Percentiles rank a stretch among this genome's conserved stretches.
Conservation (phyloP, 2,113 vertebrate species). For the Lasiurus cinereus region DNA sequence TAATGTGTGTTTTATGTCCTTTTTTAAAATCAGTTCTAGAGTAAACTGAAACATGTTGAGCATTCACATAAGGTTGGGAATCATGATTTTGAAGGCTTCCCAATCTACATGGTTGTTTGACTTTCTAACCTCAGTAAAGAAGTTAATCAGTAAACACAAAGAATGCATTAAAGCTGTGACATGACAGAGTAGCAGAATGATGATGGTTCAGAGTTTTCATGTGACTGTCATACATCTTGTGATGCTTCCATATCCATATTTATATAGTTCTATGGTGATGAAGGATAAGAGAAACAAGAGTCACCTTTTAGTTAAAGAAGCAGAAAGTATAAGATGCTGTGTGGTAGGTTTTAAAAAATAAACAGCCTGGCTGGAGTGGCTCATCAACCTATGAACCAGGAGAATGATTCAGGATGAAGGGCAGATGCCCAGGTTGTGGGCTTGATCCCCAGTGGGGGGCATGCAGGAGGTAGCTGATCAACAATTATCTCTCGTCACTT, state of each 20-base stretch:
- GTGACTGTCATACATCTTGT: not conserved
- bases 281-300: not conserved
- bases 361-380: not conserved
- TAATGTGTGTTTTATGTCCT: not conserved
- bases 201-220: not conserved
- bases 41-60: not conserved
- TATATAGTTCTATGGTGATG: not conserved
- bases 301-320: not conserved
- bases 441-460: too few species aligned
- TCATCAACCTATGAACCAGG: too few species aligned
- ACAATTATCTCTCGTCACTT: too few species aligned
- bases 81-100: not conserved
- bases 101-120: not conserved
- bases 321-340: not conserved
- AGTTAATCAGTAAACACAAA: constrained; percentile 33
- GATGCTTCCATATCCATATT: not conserved
- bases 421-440: too few species aligned
- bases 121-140: not conserved
- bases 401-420: too few species aligned
- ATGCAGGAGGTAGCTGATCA: too few species aligned
- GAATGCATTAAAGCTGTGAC: not conserved
- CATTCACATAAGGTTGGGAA: not conserved
- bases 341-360: not conserved
- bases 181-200: not conserved
- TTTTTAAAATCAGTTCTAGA: not conserved